Conservation (phyloP, 92 coral and sea anemone species). For the Epizoanthus fatuus region DNA sequence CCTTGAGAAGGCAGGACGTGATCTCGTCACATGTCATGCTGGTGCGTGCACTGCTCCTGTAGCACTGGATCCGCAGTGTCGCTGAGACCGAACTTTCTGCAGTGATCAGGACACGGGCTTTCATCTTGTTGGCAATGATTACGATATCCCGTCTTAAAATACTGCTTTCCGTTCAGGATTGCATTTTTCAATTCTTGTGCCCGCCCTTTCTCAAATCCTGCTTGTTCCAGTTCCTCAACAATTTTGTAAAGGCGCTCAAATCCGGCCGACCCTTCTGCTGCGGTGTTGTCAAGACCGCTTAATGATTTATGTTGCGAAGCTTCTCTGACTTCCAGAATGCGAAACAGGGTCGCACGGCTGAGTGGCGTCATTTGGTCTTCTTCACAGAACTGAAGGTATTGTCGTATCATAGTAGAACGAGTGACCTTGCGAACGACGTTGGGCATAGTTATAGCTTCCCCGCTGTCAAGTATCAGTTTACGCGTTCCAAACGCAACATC, state of each 20-base stretch:
- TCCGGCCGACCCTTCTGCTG: constrained; percentile 73
- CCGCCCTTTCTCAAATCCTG: constrained; percentile 34
- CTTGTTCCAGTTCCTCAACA: constrained; percentile 56
- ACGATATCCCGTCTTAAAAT: constrained; percentile 42
- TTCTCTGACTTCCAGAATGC: constrained; percentile 55
- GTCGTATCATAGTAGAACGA: constrained; percentile 61
- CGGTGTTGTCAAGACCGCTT: constrained; percentile 59
- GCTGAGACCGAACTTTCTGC: constrained; percentile 61
- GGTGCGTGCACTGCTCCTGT: constrained; percentile 53
- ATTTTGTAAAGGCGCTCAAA: constrained; percentile 42
- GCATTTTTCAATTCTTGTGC: constrained; percentile 23
- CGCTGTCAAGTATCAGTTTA: constrained; percentile 55
- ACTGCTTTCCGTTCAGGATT: constrained; percentile 27
- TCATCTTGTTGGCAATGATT: constrained; percentile 61
- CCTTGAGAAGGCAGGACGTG: constrained; percentile 24
- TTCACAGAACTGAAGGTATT: constrained; percentile 61
- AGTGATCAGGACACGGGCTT: constrained; percentile 69
- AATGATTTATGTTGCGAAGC: constrained; percentile 55
- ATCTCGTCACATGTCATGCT: constrained; percentile 59
- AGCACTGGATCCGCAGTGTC: constrained; percentile 65
- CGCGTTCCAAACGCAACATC: constrained; percentile 57
- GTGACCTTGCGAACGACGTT: constrained; percentile 59
- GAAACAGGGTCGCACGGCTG: constrained; percentile 58
- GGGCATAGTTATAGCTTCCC: constrained; percentile 58
- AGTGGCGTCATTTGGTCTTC: constrained; percentile 60